Evolutionary conservation across 2,888 invertebrate genomes (phyloP).

Genomic region (Thymelicus sylvestris): DNA sequence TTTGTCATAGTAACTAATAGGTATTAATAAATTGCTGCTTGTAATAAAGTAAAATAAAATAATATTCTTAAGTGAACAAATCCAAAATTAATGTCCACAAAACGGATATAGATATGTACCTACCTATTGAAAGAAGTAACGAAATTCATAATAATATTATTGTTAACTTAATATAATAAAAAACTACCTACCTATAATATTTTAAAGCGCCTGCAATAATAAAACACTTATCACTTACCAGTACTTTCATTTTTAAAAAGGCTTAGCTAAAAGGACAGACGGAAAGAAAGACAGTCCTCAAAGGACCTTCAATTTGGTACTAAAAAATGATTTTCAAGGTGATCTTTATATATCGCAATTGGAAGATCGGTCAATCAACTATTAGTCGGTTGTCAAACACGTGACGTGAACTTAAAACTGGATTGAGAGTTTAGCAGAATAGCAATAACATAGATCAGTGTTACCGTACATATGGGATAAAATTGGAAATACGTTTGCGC

Average conservation of each 20-base stretch:
- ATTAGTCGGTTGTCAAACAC: neutral
- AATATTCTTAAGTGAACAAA: no score
- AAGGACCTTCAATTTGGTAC: slow-evolving; percentile 5
- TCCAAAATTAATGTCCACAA: no score
- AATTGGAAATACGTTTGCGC: slow-evolving; percentile 7
- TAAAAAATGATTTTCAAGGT: neutral
- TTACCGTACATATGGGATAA: neutral
- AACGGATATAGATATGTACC: no score
- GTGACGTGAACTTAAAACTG: slow-evolving; percentile 12
- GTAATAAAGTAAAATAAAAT: no score
- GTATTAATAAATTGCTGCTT: no score
- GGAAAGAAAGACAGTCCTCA: neutral
- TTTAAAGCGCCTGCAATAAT: neutral
- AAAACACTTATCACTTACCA: slow-evolving; percentile 55
- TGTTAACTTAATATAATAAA: no score
- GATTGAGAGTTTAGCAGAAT: slow-evolving; percentile 8
- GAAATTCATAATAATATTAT: no score
- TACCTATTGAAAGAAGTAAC: no score
- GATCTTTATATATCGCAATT: slow-evolving; percentile 16
- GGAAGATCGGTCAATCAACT: slow-evolving; percentile 3
- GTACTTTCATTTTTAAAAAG: slow-evolving; percentile 55
- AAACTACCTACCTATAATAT: neutral
- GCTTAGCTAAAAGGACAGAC: neutral
- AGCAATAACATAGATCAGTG: slow-evolving; percentile 7
- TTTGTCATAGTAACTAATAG: no score